Evolutionary conservation across 2,888 invertebrate genomes (phyloP).

Genomic region (Eurois occulta): DNA sequence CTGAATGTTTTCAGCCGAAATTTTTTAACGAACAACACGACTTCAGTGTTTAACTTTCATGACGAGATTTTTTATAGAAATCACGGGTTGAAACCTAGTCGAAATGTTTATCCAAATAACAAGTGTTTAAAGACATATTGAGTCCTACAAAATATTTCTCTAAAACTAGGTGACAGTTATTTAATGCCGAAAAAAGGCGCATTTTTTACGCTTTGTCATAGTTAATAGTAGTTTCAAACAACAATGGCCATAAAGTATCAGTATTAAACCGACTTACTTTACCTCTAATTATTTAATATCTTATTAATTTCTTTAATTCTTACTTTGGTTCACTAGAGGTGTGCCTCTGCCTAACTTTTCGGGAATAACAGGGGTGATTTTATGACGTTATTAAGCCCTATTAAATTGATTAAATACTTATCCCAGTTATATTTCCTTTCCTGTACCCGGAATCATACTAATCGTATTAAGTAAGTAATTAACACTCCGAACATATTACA

Average conservation of each 20-base stretch:
- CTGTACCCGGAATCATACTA: background rate
- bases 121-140: background rate
- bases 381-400: background rate
- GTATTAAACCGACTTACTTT: too few relatives aligned
- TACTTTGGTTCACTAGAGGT: background rate
- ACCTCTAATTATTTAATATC: too few relatives aligned
- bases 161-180: background rate
- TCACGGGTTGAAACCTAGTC: constrained; percentile 43
- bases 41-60: constrained; percentile 36
- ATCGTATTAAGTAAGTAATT: background rate
- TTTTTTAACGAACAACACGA: constrained; percentile 41
- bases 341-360: background rate
- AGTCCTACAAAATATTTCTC: background rate
- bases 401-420: background rate
- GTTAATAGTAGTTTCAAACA: background rate
- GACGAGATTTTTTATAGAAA: constrained; percentile 45
- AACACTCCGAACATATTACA: constrained; percentile 12
- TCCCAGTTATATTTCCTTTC: background rate
- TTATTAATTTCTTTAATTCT: background rate
- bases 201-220: background rate
- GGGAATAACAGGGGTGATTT: background rate
- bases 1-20: constrained; percentile 28
- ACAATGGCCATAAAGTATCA: background rate
- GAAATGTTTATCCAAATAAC: constrained; percentile 14
- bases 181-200: background rate